Conservation (phyloP, 2,797 vertebrate genomes). For the Myiotriccus ornatus region DNA sequence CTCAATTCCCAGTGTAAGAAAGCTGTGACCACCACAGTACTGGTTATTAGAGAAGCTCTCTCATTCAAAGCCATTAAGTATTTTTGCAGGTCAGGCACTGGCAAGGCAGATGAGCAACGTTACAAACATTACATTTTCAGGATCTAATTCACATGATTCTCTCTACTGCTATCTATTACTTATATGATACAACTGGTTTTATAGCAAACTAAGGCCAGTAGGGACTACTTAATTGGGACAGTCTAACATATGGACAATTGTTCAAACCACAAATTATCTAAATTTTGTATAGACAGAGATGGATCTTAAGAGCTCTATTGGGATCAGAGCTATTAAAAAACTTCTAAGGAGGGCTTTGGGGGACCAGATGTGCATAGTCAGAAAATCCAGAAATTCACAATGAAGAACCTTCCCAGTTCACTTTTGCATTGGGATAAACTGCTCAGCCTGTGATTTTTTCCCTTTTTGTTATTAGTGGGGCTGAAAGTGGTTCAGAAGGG, state of each 20-base stretch:
- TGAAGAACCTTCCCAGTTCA: background rate
- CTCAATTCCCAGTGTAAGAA: background rate
- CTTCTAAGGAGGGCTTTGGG: background rate
- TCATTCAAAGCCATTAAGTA: background rate
- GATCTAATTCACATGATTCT: background rate
- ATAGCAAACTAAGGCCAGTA: background rate
- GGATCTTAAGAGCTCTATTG: background rate
- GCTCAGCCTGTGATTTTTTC: background rate
- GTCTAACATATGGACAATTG: background rate
- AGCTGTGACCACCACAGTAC: background rate
- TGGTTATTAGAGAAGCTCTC: background rate
- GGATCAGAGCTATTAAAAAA: background rate
- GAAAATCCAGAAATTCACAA: background rate
- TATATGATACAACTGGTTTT: background rate
- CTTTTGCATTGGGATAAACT: background rate
- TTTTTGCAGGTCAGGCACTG: background rate
- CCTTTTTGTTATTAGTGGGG: background rate
- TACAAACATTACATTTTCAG: background rate
- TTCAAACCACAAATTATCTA: constrained; percentile 4
- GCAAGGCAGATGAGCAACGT: background rate
- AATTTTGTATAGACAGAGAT: background rate
- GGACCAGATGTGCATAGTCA: background rate
- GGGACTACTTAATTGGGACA: background rate
- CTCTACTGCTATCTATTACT: background rate
- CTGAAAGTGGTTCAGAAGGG: background rate